A percentile compares a stretch with the other conserved stretches of the same genome.
Conservation (phyloP, 2,888 invertebrate genomes). For the Plebejus melissa region DNA sequence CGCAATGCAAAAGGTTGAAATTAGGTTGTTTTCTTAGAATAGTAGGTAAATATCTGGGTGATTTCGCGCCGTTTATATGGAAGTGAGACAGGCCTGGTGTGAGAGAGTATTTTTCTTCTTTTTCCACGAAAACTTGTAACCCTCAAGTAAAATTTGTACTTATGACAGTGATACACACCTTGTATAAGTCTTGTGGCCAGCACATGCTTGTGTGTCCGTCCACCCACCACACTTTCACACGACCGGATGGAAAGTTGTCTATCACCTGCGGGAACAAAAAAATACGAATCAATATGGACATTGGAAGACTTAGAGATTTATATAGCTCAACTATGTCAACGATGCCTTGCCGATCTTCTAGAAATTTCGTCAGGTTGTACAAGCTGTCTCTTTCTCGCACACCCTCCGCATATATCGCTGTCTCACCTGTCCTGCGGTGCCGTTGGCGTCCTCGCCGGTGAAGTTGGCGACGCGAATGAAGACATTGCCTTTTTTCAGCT, state of each 20-base stretch:
- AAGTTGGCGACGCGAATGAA: constrained; percentile 91
- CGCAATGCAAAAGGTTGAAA: too few relatives aligned
- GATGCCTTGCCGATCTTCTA: too few relatives aligned
- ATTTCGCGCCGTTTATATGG: too few relatives aligned
- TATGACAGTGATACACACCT: constrained; percentile 55
- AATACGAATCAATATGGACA: too few relatives aligned
- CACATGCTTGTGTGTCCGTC: constrained; percentile 91
- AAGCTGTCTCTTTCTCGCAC: background rate
- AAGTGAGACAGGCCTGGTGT: too few relatives aligned
- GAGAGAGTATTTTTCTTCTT: too few relatives aligned
- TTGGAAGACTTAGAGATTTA: too few relatives aligned
- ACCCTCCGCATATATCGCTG: background rate
- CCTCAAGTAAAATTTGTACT: too few relatives aligned
- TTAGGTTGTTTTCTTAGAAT: too few relatives aligned
- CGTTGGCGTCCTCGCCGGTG: constrained; percentile 85
- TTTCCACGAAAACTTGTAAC: too few relatives aligned
- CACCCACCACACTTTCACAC: constrained; percentile 96
- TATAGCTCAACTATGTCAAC: too few relatives aligned
- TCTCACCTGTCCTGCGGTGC: constrained; percentile 90
- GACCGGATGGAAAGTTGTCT: constrained; percentile 91
- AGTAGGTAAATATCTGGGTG: too few relatives aligned
- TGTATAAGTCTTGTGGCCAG: constrained; percentile 95
- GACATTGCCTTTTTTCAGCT: constrained; percentile 85
- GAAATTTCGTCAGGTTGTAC: background rate
- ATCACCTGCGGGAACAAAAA: constrained; percentile 74